Base-by-base conservation (phyloP, 2,113 vertebrate species). In the Onychostoma macrolepis region DNA sequence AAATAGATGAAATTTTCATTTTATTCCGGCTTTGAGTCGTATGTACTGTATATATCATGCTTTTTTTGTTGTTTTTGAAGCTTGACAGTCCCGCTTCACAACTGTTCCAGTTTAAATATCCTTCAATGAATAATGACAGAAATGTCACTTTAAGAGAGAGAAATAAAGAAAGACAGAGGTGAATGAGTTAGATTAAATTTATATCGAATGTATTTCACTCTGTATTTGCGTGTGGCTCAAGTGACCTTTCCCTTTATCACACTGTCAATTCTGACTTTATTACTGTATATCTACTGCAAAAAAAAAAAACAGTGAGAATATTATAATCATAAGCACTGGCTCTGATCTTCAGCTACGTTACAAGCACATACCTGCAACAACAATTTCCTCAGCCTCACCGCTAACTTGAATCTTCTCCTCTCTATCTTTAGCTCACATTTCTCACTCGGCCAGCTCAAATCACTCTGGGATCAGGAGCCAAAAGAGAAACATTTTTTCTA, bases 231-330 rank as follows among this genome's bases (percentile, higher is more conserved):
- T 33, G 41, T 13, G 26, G 80, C 61, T 83, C 43, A 83, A 83
- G 81, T 83, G 81, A 83, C 65, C 43, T 83, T 83, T 71, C 65
- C 11, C 48, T 71, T 53, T 50, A 71, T 71, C 63, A 83, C 63
- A 69, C n/a, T 24, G 43, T 83, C 78, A 58, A 33, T 12, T 71
- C 61, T 72, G 82, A 67, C 65, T 77, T 75, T 38, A 41, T 85
- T 33, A 4, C 7, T 61, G 24, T 61, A 61, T 72, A 82, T 85
- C 19, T 75, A 24, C 0, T 71, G 1, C 9, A 61, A 65, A 15
- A 69, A 43, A n/a, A 24, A 61, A 61, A 63, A 1, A 3, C 58
- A 19, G 7, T 11, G 26, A 67, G n/a, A 53, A 69, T 72, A 48
- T 53, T 30, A 36, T 53, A 30, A 72, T 58, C 69, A 74, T 58